A percentile compares a stretch with the other conserved stretches of the same genome.
These are phyloP conservation scores for Alfaro cultratus DNA, from an alignment of 2,797 vertebrate genomes.

Conservation along the genomic window DNA sequence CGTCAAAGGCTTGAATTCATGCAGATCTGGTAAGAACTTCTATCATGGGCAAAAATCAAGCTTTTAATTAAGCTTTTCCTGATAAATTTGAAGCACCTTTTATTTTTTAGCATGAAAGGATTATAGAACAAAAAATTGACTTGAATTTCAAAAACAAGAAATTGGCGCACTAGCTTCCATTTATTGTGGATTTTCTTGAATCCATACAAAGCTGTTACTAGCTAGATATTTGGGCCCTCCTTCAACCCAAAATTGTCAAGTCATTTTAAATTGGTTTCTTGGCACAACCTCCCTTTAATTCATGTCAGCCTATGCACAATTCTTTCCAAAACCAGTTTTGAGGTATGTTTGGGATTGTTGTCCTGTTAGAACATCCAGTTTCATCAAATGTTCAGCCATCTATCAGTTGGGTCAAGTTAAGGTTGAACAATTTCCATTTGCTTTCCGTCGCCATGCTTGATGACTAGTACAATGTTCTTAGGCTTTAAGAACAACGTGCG, in stretches of 20 bases:
- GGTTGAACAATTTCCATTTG: background rate
- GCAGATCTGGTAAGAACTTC: background rate
- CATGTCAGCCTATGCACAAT: background rate
- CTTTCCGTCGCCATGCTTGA: background rate
- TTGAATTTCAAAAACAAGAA: background rate
- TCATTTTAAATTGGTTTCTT: background rate
- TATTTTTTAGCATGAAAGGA: background rate
- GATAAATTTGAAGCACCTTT: background rate
- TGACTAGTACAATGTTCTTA: background rate
- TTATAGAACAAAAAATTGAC: background rate
- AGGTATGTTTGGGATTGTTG: background rate
- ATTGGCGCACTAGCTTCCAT: background rate
- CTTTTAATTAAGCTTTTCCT: background rate
- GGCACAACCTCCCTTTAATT: background rate
- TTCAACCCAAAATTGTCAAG: too few species aligned
- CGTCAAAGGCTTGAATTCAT: slow-evolving; percentile 7
- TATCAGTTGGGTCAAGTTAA: background rate
- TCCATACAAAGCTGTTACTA: background rate
- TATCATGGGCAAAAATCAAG: background rate
- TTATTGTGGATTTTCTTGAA: background rate
- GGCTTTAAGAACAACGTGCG: background rate
- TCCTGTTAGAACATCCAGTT: background rate
- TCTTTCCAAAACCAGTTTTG: too few species aligned
- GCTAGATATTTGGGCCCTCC: background rate
- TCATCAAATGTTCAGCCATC: background rate